phyloP scores from a whole-genome alignment of 2,113 vertebrate genomes.

The Potamarius usumacintae region DNA sequence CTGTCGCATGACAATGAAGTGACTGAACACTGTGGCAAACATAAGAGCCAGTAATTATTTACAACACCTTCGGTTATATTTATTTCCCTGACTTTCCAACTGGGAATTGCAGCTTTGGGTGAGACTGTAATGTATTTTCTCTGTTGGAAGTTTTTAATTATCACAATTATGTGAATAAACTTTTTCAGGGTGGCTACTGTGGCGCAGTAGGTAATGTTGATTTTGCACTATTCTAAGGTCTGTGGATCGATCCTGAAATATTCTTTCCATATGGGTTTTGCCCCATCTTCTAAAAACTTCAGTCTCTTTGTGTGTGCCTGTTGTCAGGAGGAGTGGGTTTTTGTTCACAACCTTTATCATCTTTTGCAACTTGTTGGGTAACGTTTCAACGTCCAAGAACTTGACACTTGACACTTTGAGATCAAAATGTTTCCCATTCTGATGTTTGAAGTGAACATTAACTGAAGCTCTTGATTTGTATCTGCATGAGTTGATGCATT shows the following conservation, averaged over 20 bases:
- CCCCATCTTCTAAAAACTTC: not conserved
- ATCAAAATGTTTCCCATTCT: no score
- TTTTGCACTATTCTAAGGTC: not conserved
- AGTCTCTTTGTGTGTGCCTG: not conserved
- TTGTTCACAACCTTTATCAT: not conserved
- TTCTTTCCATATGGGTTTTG: not conserved
- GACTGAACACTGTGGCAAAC: slow-evolving; percentile 2
- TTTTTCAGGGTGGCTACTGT: not conserved
- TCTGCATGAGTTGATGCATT: no score
- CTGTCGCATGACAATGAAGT: not conserved
- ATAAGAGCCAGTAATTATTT: slow-evolving; percentile 12
- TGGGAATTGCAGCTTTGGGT: slow-evolving; percentile 28
- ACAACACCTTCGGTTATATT: not conserved
- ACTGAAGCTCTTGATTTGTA: no score
- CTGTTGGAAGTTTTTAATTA: slow-evolving; percentile 18
- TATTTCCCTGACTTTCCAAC: slow-evolving; percentile 16
- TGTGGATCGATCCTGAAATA: not conserved
- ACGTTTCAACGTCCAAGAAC: not conserved
- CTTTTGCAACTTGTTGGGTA: not conserved
- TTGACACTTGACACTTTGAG: no score
- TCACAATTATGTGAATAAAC: not conserved
- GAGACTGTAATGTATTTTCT: slow-evolving; percentile 22
- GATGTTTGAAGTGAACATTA: no score
- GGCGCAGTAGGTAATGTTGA: not conserved
- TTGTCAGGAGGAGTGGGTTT: not conserved